These are phyloP conservation scores for Nasua narica DNA, from an alignment of 2,797 vertebrate genomes.

Conservation along the genomic window DNA sequence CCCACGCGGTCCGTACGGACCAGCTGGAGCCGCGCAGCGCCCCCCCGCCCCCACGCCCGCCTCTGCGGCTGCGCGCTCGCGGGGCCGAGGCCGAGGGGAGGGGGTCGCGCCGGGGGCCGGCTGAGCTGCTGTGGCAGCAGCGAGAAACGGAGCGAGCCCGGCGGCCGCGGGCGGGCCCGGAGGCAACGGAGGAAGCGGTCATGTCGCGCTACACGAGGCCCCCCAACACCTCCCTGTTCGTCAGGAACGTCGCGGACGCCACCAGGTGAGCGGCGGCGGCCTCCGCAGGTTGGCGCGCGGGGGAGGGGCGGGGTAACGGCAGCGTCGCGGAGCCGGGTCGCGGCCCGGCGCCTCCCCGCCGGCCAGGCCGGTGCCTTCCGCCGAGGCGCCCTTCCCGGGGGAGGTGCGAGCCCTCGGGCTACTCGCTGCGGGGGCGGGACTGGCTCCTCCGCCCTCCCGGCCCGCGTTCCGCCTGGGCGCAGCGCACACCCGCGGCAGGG, in stretches of 20 bases:
- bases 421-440: neutral
- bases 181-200: neutral
- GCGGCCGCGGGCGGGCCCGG: conserved; percentile 11
- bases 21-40: neutral
- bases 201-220: conserved; percentile 93
- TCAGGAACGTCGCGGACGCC: conserved; percentile 93
- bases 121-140: conserved; percentile 44
- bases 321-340: neutral
- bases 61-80: conserved; percentile 72
- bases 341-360: neutral
- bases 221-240: conserved; percentile 93
- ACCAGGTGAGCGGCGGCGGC: conserved; percentile 86
- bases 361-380: neutral
- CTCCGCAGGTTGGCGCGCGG: neutral
- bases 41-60: conserved; percentile 2
- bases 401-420: neutral
- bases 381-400: neutral
- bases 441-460: neutral
- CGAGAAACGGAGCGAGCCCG: neutral
- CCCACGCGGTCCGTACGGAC: neutral
- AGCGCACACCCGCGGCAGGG: neutral
- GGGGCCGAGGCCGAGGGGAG: conserved; percentile 50
- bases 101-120: conserved; percentile 61
- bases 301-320: neutral
- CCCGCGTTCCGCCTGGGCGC: neutral